A percentile compares a stretch with the other conserved stretches of the same genome.
These are phyloP conservation scores for Acleris holmiana DNA, from an alignment of 2,888 invertebrate species.

Conservation along the genomic window DNA sequence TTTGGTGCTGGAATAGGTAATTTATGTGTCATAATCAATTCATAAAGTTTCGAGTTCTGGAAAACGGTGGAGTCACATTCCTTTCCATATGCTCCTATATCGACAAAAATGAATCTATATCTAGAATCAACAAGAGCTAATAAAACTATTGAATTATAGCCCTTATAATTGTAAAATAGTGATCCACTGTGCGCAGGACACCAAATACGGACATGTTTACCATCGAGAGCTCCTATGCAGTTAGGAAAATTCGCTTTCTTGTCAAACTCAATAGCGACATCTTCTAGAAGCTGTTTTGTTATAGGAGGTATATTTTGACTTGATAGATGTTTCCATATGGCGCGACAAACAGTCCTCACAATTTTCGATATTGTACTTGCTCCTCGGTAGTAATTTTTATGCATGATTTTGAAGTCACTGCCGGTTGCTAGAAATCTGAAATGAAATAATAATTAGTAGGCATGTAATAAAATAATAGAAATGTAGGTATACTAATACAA, in stretches of 20 bases:
- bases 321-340: conserved; percentile 34
- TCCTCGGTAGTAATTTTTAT: conserved; percentile 27
- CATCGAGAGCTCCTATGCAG: conserved; percentile 1
- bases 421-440: too few relatives aligned
- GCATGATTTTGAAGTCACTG: not conserved
- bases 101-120: conserved; percentile 14
- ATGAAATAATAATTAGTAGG: too few relatives aligned
- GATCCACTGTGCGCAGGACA: not conserved
- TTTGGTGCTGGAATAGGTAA: conserved; percentile 6
- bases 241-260: conserved; percentile 5
- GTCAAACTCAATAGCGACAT: conserved; percentile 25
- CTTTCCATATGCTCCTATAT: conserved; percentile 8
- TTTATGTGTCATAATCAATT: not conserved
- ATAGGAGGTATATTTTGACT: conserved; percentile 18
- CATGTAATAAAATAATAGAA: too few relatives aligned
- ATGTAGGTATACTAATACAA: too few relatives aligned
- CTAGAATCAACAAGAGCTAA: conserved; percentile 12
- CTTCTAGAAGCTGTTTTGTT: conserved; percentile 16
- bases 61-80: conserved; percentile 1
- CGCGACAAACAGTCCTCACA: conserved; percentile 30
- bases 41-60: conserved; percentile 7
- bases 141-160: conserved; percentile 7
- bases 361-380: conserved; percentile 34
- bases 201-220: conserved; percentile 2
- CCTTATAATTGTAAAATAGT: not conserved